Evolutionary conservation across 2,113 vertebrate genomes (phyloP).

Genomic region (human): DNA sequence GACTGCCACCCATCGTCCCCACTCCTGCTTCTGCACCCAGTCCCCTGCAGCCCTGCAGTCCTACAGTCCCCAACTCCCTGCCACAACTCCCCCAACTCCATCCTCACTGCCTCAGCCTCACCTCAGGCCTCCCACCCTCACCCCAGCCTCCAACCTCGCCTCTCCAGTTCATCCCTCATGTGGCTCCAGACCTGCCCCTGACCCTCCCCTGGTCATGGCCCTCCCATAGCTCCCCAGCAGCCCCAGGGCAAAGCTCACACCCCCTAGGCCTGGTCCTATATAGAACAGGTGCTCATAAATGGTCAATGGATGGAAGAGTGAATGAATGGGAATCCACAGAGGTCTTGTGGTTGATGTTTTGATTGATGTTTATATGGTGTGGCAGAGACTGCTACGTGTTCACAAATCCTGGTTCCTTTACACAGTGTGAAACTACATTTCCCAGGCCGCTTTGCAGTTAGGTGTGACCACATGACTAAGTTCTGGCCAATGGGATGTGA

Average conservation of each 20-base stretch:
- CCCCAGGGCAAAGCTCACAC: not conserved
- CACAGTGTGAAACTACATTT: conserved; percentile 1
- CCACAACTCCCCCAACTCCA: too few species aligned
- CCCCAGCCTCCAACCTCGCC: not conserved
- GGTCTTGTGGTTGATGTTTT: not conserved
- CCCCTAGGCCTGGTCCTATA: not conserved
- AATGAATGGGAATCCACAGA: not conserved
- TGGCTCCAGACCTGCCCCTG: not conserved
- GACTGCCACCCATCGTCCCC: too few species aligned
- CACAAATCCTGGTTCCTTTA: not conserved
- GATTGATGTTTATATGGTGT: not conserved
- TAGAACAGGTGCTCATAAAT: not conserved
- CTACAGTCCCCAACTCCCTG: not conserved
- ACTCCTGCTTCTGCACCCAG: not conserved
- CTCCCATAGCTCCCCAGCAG: not conserved
- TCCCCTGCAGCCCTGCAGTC: too few species aligned
- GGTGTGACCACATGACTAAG: not conserved
- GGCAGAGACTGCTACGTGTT: not conserved
- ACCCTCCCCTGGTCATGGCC: not conserved
- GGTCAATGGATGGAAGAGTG: not conserved
- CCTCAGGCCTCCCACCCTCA: not conserved
- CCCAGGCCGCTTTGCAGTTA: conserved; percentile 43
- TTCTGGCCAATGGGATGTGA: conserved; percentile 6
- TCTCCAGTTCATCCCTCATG: not conserved
- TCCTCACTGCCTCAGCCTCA: not conserved